Conservation (phyloP, 2,797 vertebrate species). For the Gorsachius magnificus region DNA sequence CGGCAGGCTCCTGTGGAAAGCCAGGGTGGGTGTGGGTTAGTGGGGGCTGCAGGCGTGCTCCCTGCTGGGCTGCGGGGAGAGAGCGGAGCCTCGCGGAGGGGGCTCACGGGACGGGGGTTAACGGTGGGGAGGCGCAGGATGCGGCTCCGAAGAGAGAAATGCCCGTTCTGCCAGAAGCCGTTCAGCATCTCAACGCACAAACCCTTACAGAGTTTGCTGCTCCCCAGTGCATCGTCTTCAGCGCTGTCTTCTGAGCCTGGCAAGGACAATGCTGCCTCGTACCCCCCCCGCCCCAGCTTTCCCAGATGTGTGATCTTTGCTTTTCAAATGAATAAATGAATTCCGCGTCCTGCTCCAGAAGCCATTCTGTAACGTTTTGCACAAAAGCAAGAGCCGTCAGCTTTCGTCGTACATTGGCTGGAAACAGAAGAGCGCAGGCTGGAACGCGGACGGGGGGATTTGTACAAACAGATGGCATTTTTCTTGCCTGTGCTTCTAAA, state of each 20-base stretch:
- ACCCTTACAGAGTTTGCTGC: not conserved
- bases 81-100: not conserved
- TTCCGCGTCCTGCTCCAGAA: not conserved
- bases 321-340: not conserved
- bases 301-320: not conserved
- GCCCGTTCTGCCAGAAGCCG: not conserved
- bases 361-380: constrained; percentile 14
- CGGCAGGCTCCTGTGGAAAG: not conserved
- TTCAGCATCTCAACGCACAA: not conserved
- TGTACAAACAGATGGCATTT: constrained; percentile 57
- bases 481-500: constrained; percentile 54
- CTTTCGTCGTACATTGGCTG: not conserved
- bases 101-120: not conserved
- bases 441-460: not conserved
- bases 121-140: not conserved
- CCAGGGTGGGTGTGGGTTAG: not conserved
- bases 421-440: not conserved
- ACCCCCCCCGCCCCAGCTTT: not conserved
- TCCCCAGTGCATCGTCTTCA: not conserved
- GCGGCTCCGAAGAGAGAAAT: not conserved
- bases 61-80: not conserved
- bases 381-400: constrained; percentile 30
- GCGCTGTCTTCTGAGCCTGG: not conserved
- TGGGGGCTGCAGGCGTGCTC: not conserved
- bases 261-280: not conserved